Base-by-base conservation (phyloP, 2,888 invertebrate genomes). In the Schizaphis graminum region DNA sequence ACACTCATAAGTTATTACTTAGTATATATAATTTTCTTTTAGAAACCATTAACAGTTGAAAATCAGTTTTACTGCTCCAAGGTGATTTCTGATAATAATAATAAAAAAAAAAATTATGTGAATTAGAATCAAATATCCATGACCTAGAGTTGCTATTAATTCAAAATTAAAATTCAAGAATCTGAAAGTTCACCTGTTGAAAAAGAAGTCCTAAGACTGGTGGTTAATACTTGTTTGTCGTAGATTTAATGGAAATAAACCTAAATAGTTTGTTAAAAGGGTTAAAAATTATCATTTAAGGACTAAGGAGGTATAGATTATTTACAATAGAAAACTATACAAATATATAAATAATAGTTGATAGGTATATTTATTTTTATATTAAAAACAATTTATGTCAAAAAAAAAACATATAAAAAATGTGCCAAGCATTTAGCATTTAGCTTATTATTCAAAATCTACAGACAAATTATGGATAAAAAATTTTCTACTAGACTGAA, bases 301-400 rank as follows among this genome's bases (percentile, higher is more conserved):
- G 44, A 7, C 44, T 44, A 44, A 44, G 24, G 1, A 56, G 10
- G 26, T 57, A 7, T 26, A 8, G 26, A 57, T 26, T 26, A 26
- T 57, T 26, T 26, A 26, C 53, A 21, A 53, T 53, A 53, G 21
- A 11, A 49, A 24, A 21, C 5, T 21, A 56, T 7, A 24, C 10
- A 61, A 61, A 61, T 10, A 61, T 61, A 26, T 57, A 57, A 57
- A 57, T 61, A 28, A 57, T 57, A 28, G 21, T 77, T 77, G 77
- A 21, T 77, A 77, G 21, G 2, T 77, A 21, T 67, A 28, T 67
- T 49, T n/a, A n/a, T 44, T 86, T 44, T 86, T 86, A 13, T 86
- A 86, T 47, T 86, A 28, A 77, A 77, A 77, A 77, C 77, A 77
- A 77, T 67, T 57, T 61, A 61, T 61, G 61, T 28, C n/a, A 61